Conservation (phyloP, 2,797 vertebrate species). For the Xiphorhynchus erythropygius region DNA sequence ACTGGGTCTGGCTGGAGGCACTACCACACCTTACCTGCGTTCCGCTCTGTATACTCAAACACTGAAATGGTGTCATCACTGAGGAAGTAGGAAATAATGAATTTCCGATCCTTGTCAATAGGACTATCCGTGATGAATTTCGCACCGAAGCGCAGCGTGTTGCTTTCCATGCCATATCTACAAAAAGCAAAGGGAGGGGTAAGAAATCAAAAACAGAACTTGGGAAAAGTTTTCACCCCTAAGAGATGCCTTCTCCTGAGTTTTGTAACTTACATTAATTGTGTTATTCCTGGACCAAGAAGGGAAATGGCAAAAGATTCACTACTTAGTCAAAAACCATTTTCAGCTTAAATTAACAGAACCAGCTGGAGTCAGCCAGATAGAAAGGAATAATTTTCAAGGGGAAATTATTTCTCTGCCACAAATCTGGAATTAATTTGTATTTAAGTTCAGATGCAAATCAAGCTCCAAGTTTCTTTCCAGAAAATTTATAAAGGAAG, state of each 20-base stretch:
- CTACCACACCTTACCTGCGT: slow-evolving; percentile 81
- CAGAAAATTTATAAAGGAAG: neutral
- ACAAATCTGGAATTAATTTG: slow-evolving; percentile 14
- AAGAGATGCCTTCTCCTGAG: neutral
- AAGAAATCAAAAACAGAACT: neutral
- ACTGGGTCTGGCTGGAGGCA: neutral
- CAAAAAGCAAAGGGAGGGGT: neutral
- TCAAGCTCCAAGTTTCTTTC: neutral
- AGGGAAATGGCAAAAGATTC: neutral
- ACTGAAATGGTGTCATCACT: slow-evolving; percentile 86
- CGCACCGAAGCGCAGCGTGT: slow-evolving; percentile 82
- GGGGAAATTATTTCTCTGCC: neutral
- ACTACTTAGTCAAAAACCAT: neutral
- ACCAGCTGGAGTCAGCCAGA: neutral
- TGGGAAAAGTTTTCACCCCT: neutral
- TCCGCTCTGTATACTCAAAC: slow-evolving; percentile 82
- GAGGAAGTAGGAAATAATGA: slow-evolving; percentile 87
- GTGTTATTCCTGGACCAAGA: neutral
- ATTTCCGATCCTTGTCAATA: slow-evolving; percentile 77
- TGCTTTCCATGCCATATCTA: slow-evolving; percentile 82
- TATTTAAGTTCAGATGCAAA: slow-evolving; percentile 3
- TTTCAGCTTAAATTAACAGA: slow-evolving; percentile 34
- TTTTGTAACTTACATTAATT: neutral
- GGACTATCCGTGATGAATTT: slow-evolving; percentile 78
- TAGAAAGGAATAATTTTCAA: slow-evolving; percentile 6